Base-by-base conservation (phyloP, 2,113 vertebrate genomes). In the Pollachius pollachius region DNA sequence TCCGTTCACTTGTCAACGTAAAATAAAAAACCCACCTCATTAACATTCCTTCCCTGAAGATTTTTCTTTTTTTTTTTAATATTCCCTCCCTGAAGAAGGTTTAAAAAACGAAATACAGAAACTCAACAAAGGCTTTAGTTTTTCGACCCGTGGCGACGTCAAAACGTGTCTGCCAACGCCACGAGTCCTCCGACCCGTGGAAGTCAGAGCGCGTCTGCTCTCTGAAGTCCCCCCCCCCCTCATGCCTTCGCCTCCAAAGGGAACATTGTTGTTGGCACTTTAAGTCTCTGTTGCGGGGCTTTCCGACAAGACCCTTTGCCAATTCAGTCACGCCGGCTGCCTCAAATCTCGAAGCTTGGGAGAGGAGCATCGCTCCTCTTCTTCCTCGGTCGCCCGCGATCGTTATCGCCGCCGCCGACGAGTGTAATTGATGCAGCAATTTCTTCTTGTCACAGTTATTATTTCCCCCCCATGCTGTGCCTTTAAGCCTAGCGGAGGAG, bases 301-400 rank as follows among this genome's bases (percentile, higher is more conserved):
- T 85, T 86, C 73, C 73, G 83, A 84, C 65, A 81, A 82, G 82
- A 82, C 79, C 89, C 81, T 72, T 77, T 77, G 86, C 84, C 87
- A 84, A 84, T 74, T 81, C 79, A 84, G 83, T 84, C 79, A 77
- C 83, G 73, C 77, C 52, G 69, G 69, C 84, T 75, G 82, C 80
- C 81, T 80, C 76, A 67, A 74, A 80, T 75, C 67, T 68, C 83
- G 82, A 75, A 80, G 85, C 87, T 80, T 63, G 69, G 69, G 84
- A 87, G 88, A 85, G 69, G 77, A 75, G 66, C 72, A 81, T 67
- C 3, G 70, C 41, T 48, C 41, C 6, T 48, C 9, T 13, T 85
- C 81, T 81, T 78, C 81, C 79, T 84, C 81, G 8, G 85, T 78
- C 84, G 74, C 81, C 71, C 3, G 75, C 30, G 82, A 84, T 88